Conservation (phyloP, 2,888 invertebrate species). For the Aromia moschata region DNA sequence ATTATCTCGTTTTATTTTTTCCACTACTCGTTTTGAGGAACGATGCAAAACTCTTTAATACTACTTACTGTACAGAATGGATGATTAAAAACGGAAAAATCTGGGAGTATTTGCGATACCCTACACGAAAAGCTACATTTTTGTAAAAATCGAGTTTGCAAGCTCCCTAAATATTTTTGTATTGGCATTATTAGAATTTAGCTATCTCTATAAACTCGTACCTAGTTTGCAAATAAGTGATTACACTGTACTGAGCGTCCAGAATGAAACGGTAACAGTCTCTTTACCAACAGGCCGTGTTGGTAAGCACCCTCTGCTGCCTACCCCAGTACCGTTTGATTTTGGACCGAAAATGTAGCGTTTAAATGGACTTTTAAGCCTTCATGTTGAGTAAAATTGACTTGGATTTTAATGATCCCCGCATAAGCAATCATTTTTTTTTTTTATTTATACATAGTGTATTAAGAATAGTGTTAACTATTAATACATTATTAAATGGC, state of each 20-base stretch:
- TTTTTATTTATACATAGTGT: slow-evolving; percentile 33
- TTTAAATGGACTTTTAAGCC: slow-evolving; percentile 18
- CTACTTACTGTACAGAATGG: too few species aligned
- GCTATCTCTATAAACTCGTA: background rate
- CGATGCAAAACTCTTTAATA: too few species aligned
- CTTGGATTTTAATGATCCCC: slow-evolving; percentile 30
- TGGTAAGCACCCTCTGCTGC: background rate
- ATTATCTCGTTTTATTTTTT: too few species aligned
- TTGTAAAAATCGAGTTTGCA: slow-evolving; percentile 13
- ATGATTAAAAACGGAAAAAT: too few species aligned
- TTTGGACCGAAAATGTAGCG: slow-evolving; percentile 15
- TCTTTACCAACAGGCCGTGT: background rate
- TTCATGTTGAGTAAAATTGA: slow-evolving; percentile 35
- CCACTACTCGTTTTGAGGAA: too few species aligned
- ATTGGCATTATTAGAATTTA: slow-evolving; percentile 21
- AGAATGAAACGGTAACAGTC: background rate
- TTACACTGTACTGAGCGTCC: slow-evolving; percentile 9
- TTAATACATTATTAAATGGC: slow-evolving; percentile 38
- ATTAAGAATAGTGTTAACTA: slow-evolving; percentile 24
- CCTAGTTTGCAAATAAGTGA: slow-evolving; percentile 17
- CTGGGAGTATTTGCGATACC: too few species aligned
- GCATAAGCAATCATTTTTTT: slow-evolving; percentile 38
- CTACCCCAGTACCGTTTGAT: background rate
- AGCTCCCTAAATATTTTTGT: slow-evolving; percentile 17
- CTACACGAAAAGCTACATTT: slow-evolving; percentile 17